Base-by-base conservation (phyloP, 35 echinoderm and acorn worm genomes). In the Heliocidaris erythrogramma region DNA sequence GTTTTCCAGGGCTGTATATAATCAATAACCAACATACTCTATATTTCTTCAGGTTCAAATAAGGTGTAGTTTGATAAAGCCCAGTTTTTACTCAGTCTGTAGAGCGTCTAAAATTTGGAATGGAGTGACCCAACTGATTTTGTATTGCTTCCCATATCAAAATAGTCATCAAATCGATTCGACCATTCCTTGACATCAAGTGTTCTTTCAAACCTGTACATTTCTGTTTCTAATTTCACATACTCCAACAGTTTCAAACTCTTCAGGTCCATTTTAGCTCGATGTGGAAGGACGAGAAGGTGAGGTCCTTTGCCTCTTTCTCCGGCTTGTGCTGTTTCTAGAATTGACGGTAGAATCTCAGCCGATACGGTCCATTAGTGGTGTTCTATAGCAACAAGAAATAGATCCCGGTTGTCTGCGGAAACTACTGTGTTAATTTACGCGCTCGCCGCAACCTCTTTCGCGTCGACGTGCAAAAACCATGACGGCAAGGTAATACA, bases 401-500 rank as follows among this genome's bases (percentile, higher is more conserved):
- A 89, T 48, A 89, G 87, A 89, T 89, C 87, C 31, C 87, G 12
- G 87, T 48, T 32, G 87, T 89, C 47, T 47, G 87, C 87, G 87
- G 30, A 89, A 48, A 32, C 31, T 47, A 17, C 31, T 89, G 29
- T 89, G 87, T 48, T 89, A 32, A 89, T 89, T 47, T 47, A 32
- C 31, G 31, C 47, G 31, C 31, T 47, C 31, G 31, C 87, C 31
- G 87, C 31, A 48, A 89, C 87, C 87, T 89, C 47, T 47, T 89
- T 89, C 87, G 87, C 87, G 87, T 89, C 87, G 32, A 89, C 87
- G 87, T 27, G 31, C 87, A 89, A 12, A 89, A 32, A 89, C 87
- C 87, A 48, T 89, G 87, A 89, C 87, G 87, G 31, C 87, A 48
- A 89, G 87, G 87, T 30, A 89, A 27, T 9, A 48, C 87, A 24